Percentiles rank a stretch among this genome's conserved stretches.
phyloP scores from a whole-genome alignment of 2,113 vertebrate species.

The Speoplatyrhinus poulsoni region DNA sequence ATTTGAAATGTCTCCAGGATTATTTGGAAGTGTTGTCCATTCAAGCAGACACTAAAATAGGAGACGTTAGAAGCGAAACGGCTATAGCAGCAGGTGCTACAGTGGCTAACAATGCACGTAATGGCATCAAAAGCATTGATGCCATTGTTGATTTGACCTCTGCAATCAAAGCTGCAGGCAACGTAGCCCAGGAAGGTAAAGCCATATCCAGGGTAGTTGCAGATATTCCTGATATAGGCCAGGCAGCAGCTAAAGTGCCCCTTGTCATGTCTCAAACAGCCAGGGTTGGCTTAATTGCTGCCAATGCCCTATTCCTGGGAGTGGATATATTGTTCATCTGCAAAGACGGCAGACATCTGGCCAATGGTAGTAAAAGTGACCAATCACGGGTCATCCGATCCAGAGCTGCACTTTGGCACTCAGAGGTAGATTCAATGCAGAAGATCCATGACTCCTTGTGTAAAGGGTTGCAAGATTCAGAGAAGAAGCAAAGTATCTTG shows the following conservation, averaged over 20 bases:
- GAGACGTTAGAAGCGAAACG: conserved; percentile 10
- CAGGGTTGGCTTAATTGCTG: conserved; percentile 37
- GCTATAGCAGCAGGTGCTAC: conserved; percentile 3
- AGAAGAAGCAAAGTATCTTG: no score
- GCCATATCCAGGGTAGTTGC: conserved; percentile 33
- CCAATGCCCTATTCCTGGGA: conserved; percentile 54
- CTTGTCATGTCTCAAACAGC: conserved; percentile 40
- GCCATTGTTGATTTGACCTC: conserved; percentile 29
- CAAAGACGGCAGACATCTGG: conserved; percentile 48
- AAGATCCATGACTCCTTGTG: no score
- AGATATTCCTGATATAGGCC: conserved; percentile 53
- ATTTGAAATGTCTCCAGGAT: no score
- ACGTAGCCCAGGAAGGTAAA: conserved; percentile 19
- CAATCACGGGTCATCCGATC: no score
- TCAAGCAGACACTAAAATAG: no score
- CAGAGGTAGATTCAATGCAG: no score
- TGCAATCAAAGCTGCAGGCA: conserved; percentile 34
- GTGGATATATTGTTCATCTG: conserved; percentile 55
- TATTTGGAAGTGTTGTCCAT: no score
- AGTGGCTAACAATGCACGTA: not conserved
- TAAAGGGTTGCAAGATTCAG: no score
- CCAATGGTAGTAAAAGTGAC: conserved; percentile 51
- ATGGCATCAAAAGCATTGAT: conserved; percentile 33
- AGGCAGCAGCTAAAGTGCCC: conserved; percentile 46
- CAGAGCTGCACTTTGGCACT: no score